Conservation (phyloP, 1,140 invertebrate genomes). For the Drosophila persimilis region DNA sequence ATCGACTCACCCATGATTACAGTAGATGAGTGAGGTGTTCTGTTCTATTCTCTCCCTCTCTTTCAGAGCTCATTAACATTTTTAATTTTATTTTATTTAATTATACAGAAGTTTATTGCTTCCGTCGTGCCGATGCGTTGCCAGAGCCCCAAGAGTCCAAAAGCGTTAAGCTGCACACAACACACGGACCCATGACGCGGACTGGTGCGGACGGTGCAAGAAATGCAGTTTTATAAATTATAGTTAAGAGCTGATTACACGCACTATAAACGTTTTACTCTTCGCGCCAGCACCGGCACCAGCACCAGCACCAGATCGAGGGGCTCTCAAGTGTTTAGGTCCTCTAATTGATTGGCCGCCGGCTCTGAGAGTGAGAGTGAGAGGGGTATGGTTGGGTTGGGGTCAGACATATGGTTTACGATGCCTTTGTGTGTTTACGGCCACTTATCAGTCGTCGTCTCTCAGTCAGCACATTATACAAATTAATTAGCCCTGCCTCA, state of each 20-base stretch:
- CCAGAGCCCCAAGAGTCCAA: slow-evolving; percentile 11
- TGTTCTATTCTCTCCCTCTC: background rate
- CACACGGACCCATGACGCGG: background rate
- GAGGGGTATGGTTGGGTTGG: slow-evolving; percentile 7
- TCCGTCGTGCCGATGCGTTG: slow-evolving; percentile 71
- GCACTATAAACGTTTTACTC: slow-evolving; percentile 75
- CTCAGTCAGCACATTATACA: slow-evolving; percentile 64
- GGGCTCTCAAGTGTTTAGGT: slow-evolving; percentile 31
- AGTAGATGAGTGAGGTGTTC: slow-evolving; percentile 1
- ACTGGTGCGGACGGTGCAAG: slow-evolving; percentile 6
- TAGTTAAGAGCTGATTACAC: slow-evolving; percentile 81
- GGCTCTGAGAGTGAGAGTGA: background rate
- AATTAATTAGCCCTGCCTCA: slow-evolving; percentile 68
- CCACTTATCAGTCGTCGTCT: slow-evolving; percentile 52
- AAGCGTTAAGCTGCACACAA: slow-evolving; percentile 61
- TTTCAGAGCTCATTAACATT: slow-evolving; percentile 68
- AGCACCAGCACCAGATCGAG: slow-evolving; percentile 14
- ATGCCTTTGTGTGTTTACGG: slow-evolving; percentile 55
- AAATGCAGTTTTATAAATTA: slow-evolving; percentile 70
- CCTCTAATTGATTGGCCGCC: slow-evolving; percentile 68
- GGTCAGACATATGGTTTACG: slow-evolving; percentile 42
- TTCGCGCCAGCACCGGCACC: slow-evolving; percentile 34
- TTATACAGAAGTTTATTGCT: slow-evolving; percentile 80
- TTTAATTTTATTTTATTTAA: slow-evolving; percentile 81
- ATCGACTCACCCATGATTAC: slow-evolving; percentile 27